Evolutionary conservation across 2,888 invertebrate species (phyloP), one percentile per base, ranked within the genome.

Genomic region (Meliscaeva auricollis): DNA sequence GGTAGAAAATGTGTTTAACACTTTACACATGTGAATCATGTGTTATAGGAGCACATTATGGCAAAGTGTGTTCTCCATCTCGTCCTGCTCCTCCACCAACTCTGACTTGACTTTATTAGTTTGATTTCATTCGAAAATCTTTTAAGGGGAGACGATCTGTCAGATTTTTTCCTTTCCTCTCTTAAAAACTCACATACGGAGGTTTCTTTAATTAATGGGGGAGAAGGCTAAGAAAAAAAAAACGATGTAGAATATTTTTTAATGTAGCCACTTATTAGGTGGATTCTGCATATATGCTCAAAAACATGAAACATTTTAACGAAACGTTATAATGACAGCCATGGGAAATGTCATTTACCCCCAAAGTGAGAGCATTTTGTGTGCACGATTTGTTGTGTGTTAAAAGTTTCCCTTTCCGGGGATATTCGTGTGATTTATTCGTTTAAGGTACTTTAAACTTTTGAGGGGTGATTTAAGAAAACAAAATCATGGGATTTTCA

Each of bases 211-310:
- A 82, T 73, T 50, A 78, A 52, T 46, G 50, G 56, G 22, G 46
- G 60, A 32, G 32, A 22, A 35, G 52, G 5, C 20, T 52, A 8
- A 38, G 3, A 38, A 38, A 38, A 22, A 50, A 66, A 50, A n/a
- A n/a, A n/a, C n/a, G n/a, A 15, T 35, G 32, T 20, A 26, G 41
- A 26, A 46, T n/a, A 69, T 41, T 72, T 69, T 74, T 79, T 69
- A 75, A 79, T 70, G 74, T 20, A 56, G 81, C 81, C 81, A 85
- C 81, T 85, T 85, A 85, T 85, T 85, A 81, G 85, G 76, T 76
- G 56, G 66, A 76, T 72, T 54, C 41, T 58, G n/a, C 9, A 22
- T 48, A 5, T 48, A 8, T 60, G 20, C 58, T 30, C 9, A 46
- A 35, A 68, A 44, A 60, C 38, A 46, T 58, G 68, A 76, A 60